Evolutionary conservation across 2,113 vertebrate species (phyloP).

Genomic region (Dromiciops gliroides): DNA sequence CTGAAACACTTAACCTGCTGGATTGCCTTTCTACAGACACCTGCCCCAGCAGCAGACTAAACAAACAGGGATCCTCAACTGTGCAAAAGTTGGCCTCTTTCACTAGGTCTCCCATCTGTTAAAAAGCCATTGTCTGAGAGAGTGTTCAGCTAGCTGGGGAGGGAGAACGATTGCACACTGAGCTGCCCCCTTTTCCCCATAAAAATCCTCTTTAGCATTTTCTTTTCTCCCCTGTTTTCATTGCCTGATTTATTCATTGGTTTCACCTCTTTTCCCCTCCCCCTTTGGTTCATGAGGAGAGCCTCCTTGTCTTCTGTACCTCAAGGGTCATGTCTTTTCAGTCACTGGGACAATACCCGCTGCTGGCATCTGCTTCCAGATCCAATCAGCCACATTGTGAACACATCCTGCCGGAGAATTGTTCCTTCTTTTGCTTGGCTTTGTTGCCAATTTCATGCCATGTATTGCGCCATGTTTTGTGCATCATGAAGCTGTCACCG

Average conservation of each 20-base stretch:
- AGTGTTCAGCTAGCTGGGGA: constrained; percentile 89
- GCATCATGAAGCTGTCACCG: constrained; percentile 95
- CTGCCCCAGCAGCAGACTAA: constrained; percentile 90
- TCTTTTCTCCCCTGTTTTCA: constrained; percentile 91
- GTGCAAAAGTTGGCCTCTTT: constrained; percentile 88
- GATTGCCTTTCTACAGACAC: constrained; percentile 87
- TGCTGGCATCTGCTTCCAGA: constrained; percentile 92
- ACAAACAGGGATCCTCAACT: constrained; percentile 90
- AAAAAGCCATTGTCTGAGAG: constrained; percentile 91
- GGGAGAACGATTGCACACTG: constrained; percentile 80
- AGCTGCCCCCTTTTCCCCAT: constrained; percentile 85
- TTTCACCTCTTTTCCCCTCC: constrained; percentile 92
- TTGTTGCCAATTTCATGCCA: constrained; percentile 95
- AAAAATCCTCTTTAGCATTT: constrained; percentile 94
- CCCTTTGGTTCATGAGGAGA: constrained; percentile 87
- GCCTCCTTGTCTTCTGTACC: constrained; percentile 87
- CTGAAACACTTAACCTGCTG: constrained; percentile 84
- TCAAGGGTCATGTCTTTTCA: constrained; percentile 91
- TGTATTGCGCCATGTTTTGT: constrained; percentile 90
- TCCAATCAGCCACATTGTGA: constrained; percentile 92
- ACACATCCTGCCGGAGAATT: constrained; percentile 92
- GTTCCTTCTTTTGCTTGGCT: constrained; percentile 90
- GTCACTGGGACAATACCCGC: constrained; percentile 88
- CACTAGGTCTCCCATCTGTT: constrained; percentile 95
- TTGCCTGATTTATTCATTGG: constrained; percentile 99